These are phyloP conservation scores for Microcebus jonahi DNA, from an alignment of 2,113 vertebrate species.

Conservation along the genomic window DNA sequence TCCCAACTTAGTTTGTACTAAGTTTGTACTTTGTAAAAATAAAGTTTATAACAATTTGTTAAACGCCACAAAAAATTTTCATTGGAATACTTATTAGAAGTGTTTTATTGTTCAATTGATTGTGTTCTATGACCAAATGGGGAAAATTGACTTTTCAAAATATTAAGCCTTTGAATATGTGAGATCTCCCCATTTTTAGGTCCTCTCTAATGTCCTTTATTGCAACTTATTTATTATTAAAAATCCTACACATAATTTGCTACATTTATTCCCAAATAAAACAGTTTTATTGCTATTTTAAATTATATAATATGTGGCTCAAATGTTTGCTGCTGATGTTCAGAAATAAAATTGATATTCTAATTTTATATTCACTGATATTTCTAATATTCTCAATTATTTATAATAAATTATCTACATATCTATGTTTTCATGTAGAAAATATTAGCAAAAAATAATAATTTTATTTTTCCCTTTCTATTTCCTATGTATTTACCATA, in stretches of 20 bases:
- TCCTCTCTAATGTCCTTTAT: not conserved
- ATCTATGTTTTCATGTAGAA: not conserved
- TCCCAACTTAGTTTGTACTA: not conserved
- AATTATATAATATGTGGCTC: conserved; percentile 27
- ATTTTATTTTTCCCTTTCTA: not conserved
- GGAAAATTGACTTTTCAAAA: not conserved
- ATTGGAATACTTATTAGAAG: not conserved
- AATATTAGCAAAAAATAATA: conserved; percentile 28
- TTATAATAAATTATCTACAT: conserved; percentile 9
- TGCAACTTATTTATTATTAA: not conserved
- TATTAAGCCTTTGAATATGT: not conserved
- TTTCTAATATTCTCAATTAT: conserved; percentile 27
- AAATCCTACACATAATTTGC: not conserved
- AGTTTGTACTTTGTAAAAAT: not conserved
- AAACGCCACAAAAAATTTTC: not conserved
- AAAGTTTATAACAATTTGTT: not conserved
- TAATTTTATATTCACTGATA: conserved; percentile 33
- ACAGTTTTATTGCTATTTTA: conserved; percentile 30
- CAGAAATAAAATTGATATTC: conserved; percentile 41
- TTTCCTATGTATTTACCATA: not conserved
- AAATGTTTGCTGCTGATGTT: conserved; percentile 27
- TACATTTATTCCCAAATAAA: conserved; percentile 57
- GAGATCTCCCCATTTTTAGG: not conserved
- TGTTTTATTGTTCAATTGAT: not conserved
- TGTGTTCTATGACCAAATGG: not conserved